Conservation (phyloP, 2,888 invertebrate genomes). For the Sericinus montela region DNA sequence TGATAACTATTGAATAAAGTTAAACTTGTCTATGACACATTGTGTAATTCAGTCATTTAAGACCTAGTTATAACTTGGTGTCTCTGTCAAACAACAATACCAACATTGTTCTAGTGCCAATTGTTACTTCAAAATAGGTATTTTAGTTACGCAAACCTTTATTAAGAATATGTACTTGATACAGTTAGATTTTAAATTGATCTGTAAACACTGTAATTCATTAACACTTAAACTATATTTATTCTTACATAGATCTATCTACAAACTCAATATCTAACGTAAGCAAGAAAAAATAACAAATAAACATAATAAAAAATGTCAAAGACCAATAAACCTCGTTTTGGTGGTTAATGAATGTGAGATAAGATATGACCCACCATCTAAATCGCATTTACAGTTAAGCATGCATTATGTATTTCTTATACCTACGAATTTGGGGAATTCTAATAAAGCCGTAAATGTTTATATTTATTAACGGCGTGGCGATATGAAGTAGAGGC, state of each 20-base stretch:
- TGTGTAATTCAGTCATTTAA: slow-evolving; percentile 65
- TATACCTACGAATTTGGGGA: slow-evolving; percentile 45
- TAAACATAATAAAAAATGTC: slow-evolving; percentile 30
- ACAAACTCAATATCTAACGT: too few species aligned
- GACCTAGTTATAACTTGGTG: slow-evolving; percentile 62
- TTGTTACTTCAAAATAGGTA: slow-evolving; percentile 65
- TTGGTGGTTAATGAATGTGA: slow-evolving; percentile 35
- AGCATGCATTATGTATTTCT: slow-evolving; percentile 55
- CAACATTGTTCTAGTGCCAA: slow-evolving; percentile 63
- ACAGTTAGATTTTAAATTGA: slow-evolving; percentile 57
- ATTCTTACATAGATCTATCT: too few species aligned
- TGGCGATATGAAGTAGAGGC: slow-evolving; percentile 47
- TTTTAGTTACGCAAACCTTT: slow-evolving; percentile 69
- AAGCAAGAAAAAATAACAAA: slow-evolving; percentile 15
- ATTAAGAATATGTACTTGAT: slow-evolving; percentile 23
- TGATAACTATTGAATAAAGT: slow-evolving; percentile 33
- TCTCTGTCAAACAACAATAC: slow-evolving; percentile 72
- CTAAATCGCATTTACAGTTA: slow-evolving; percentile 48
- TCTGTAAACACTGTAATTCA: slow-evolving; percentile 65
- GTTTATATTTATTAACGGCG: slow-evolving; percentile 61
- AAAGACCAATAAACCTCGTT: slow-evolving; percentile 36
- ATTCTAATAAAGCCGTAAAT: slow-evolving; percentile 68
- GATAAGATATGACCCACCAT: slow-evolving; percentile 36
- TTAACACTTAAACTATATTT: slow-evolving; percentile 37
- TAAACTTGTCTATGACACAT: slow-evolving; percentile 55